These are phyloP conservation scores for Lasiommata megera DNA, from an alignment of 2,888 invertebrate genomes.

Conservation along the genomic window DNA sequence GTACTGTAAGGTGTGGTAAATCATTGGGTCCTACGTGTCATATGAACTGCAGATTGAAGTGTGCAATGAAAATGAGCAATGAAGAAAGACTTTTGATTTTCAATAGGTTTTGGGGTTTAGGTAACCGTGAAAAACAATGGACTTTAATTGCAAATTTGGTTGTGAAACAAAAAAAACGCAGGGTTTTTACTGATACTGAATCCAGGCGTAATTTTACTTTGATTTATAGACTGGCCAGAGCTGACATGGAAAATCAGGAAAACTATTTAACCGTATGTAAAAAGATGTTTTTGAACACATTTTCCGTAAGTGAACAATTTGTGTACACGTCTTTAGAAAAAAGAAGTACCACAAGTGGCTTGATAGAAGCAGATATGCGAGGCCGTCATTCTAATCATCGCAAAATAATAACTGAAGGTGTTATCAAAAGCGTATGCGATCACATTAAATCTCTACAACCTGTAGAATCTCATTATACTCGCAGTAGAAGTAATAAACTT, in stretches of 20 bases:
- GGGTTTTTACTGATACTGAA: background rate
- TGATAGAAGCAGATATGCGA: background rate
- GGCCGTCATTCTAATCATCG: background rate
- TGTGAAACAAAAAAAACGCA: background rate
- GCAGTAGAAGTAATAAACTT: background rate
- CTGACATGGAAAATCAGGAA: background rate
- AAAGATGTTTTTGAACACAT: background rate
- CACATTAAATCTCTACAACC: background rate
- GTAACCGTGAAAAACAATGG: background rate
- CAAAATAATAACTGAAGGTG: background rate
- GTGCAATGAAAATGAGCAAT: background rate
- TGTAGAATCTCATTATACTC: background rate
- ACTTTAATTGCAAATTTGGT: background rate
- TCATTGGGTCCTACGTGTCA: background rate
- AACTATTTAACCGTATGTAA: background rate
- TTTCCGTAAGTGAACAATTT: background rate
- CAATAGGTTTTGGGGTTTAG: background rate
- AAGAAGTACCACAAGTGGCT: background rate
- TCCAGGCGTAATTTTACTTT: background rate
- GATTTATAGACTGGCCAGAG: background rate
- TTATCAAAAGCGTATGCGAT: background rate
- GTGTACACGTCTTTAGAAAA: background rate
- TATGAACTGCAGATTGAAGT: background rate
- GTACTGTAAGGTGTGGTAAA: constrained; percentile 3
- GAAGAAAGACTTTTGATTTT: background rate